Conservation (phyloP, 2,113 vertebrate species). For the Onychostruthus taczanowskii region DNA sequence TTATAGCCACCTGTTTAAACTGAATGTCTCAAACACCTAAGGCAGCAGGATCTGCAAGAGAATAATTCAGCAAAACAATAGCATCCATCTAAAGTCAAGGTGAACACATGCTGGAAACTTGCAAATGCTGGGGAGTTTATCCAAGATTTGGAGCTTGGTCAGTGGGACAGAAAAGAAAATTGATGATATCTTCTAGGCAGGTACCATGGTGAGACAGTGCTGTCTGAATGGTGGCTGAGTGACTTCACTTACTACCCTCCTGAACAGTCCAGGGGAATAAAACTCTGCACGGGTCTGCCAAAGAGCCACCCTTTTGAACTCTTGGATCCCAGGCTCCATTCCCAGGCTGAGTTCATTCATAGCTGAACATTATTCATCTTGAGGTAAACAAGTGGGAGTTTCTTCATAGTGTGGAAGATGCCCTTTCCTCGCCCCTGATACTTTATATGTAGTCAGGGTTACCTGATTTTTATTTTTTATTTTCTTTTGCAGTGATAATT, state of each 20-base stretch:
- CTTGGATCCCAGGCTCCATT: neutral
- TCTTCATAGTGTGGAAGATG: neutral
- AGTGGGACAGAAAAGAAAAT: neutral
- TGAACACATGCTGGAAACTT: constrained; percentile 39
- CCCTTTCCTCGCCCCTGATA: fast-evolving
- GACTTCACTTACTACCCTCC: neutral
- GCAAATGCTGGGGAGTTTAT: constrained; percentile 27
- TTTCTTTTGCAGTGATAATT: neutral
- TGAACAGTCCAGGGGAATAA: neutral
- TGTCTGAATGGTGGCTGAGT: neutral
- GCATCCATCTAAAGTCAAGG: neutral
- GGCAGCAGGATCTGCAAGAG: constrained; percentile 13
- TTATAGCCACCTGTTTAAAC: constrained; percentile 62
- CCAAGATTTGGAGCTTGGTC: neutral
- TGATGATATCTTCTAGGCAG: constrained; percentile 16
- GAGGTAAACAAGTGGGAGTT: neutral
- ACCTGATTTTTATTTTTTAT: neutral
- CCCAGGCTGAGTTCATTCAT: neutral
- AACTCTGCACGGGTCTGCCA: neutral
- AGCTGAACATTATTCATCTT: neutral
- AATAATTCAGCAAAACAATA: constrained; percentile 3
- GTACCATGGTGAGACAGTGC: neutral
- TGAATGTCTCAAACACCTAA: constrained; percentile 27
- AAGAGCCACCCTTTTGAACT: neutral
- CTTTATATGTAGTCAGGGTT: neutral